Conservation (phyloP, 2,113 vertebrate genomes). For the Halcyon senegalensis region DNA sequence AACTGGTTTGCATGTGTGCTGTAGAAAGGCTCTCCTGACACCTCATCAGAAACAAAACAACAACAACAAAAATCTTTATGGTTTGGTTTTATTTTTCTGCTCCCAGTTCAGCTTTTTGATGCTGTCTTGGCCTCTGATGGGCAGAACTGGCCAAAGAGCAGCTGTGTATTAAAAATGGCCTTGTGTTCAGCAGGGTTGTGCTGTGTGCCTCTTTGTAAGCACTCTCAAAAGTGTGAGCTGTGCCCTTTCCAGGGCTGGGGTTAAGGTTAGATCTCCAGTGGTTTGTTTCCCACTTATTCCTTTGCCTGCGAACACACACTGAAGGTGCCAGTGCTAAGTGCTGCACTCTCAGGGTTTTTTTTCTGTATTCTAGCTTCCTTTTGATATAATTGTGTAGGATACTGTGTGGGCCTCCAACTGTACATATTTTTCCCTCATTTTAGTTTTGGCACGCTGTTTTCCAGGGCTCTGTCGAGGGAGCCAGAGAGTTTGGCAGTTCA, state of each 20-base stretch:
- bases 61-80: too few species aligned
- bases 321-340: background rate
- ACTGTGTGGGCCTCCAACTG: background rate
- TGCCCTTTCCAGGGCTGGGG: background rate
- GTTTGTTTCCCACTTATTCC: background rate
- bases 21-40: background rate
- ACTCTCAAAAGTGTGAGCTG: background rate
- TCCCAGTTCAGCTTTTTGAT: background rate
- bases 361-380: background rate
- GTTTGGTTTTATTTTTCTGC: background rate
- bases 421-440: background rate
- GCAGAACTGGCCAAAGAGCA: background rate
- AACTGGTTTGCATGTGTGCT: background rate
- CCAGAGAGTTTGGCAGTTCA: background rate
- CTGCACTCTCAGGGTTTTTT: background rate
- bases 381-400: background rate
- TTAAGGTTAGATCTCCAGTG: background rate
- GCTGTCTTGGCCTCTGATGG: background rate
- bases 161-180: background rate
- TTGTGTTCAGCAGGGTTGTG: background rate
- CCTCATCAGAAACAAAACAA: background rate
- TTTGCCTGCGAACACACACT: background rate
- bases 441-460: background rate
- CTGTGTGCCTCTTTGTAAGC: background rate
- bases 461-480: background rate